Base-by-base conservation (phyloP, 2,888 invertebrate genomes). In the Seira musarum region DNA sequence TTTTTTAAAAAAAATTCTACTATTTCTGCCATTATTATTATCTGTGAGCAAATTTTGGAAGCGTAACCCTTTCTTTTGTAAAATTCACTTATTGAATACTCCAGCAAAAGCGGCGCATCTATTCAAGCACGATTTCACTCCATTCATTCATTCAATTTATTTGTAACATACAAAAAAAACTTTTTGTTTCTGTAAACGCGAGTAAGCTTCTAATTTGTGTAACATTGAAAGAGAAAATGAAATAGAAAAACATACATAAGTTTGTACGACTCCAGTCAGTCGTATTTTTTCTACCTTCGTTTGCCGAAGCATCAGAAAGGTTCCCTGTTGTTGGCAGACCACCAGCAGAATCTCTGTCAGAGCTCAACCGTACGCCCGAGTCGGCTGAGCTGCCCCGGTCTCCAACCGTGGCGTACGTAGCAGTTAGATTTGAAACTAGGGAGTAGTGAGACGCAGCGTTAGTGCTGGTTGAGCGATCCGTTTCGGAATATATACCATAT, bases 291-390 rank as follows among this genome's bases (percentile, higher is more conserved):
- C 91, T 91, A 88, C 94, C 94, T 88, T 94, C 94, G 17, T 93
- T 94, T 17, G 94, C 94, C 3, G 94, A 94, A 40, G n/a, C n/a
- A 89, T 94, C 94, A 0, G 93, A 94, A 64, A 94, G 90, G 89
- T 94, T 94, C n/a, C 94, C 94, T 35, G 83, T 82, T 35, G 85
- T 78, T 24, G 81, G 84, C 68, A 80, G 79, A 15, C 85, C 95
- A 94, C 87, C 94, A 46, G 82, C 84, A 19, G 93, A 93, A 87
- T 94, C 93, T 40, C 93, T 90, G 88, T 96, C 96, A 87, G 95
- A 95, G 89, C 94, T 94, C 88, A 94, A 93, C 87, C 95, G 91
- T 19, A 95, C 93, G 3, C 95, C 95, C 24, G 95, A 95, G 89
- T 96, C 96, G 15, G 95, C 95, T 87, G 95, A 95, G 69, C 85